phyloP scores from a whole-genome alignment of 1,140 invertebrate genomes.

The Diorhabda sublineata region DNA sequence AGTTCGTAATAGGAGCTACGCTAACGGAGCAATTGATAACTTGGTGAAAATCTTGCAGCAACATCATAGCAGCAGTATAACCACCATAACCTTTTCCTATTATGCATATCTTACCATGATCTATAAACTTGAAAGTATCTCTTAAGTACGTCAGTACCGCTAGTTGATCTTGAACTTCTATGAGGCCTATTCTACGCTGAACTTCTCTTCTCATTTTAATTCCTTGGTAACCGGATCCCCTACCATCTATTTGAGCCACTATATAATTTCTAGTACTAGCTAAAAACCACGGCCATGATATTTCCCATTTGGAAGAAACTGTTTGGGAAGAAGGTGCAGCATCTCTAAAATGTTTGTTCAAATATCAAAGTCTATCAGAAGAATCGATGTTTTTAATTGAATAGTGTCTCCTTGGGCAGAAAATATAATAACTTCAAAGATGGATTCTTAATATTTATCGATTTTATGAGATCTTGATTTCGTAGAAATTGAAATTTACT shows the following conservation, averaged over 20 bases:
- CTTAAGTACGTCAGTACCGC: conserved; percentile 72
- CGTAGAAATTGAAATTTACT: too few species aligned
- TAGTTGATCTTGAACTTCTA: conserved; percentile 81
- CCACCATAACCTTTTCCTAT: conserved; percentile 71
- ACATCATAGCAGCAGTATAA: conserved; percentile 66
- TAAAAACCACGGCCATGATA: conserved; percentile 75
- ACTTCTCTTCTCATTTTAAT: conserved; percentile 68
- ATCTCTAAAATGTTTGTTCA: conserved; percentile 51
- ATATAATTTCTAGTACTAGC: conserved; percentile 71
- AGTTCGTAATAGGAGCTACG: conserved; percentile 77
- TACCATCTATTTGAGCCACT: conserved; percentile 72
- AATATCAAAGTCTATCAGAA: not conserved
- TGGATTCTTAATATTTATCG: too few species aligned
- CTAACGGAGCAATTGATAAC: conserved; percentile 75
- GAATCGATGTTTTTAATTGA: not conserved
- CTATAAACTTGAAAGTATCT: conserved; percentile 70
- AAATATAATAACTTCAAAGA: too few species aligned
- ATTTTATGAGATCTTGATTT: too few species aligned
- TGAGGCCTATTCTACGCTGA: conserved; percentile 58
- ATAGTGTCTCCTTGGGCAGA: not conserved
- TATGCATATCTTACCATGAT: conserved; percentile 65
- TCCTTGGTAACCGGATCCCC: conserved; percentile 74
- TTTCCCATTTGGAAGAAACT: conserved; percentile 67
- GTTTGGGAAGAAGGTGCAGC: conserved; percentile 70
- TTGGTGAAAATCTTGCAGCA: conserved; percentile 65